Conservation (phyloP, 2,888 invertebrate species). For the Metacarcinus magister region DNA sequence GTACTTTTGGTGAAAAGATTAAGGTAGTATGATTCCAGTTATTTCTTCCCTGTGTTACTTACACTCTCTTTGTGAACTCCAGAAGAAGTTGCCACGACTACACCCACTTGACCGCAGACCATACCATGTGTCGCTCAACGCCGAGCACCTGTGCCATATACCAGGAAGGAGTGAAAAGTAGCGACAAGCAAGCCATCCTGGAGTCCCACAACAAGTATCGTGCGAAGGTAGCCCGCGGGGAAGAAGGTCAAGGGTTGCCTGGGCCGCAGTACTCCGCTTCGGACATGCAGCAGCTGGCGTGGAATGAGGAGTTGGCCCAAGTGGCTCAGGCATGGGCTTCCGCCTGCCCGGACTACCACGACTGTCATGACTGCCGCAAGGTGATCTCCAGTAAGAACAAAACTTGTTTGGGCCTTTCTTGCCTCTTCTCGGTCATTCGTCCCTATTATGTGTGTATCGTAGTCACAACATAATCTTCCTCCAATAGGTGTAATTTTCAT, state of each 20-base stretch:
- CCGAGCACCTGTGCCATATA: conserved; percentile 70
- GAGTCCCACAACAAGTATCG: conserved; percentile 70
- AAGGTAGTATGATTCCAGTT: not conserved
- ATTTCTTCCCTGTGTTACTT: not conserved
- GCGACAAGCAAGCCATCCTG: conserved; percentile 56
- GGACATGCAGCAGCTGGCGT: conserved; percentile 72
- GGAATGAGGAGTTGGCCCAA: conserved; percentile 75
- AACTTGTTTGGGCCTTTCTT: not conserved
- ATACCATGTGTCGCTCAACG: conserved; percentile 73
- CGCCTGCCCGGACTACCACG: conserved; percentile 74
- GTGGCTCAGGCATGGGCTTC: conserved; percentile 79
- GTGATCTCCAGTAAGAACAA: conserved; percentile 71
- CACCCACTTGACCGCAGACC: conserved; percentile 57
- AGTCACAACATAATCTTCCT: not conserved
- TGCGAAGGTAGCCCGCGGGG: conserved; percentile 75
- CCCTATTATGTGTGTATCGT: not conserved
- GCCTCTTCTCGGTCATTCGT: not conserved
- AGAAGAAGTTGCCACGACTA: conserved; percentile 69
- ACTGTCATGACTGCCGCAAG: conserved; percentile 76
- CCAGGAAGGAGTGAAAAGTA: conserved; percentile 58
- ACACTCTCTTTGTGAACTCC: not conserved
- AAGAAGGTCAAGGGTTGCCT: conserved; percentile 70
- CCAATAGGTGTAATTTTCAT: not conserved
- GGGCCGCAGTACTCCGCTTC: conserved; percentile 74
- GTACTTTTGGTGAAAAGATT: not conserved